These are phyloP conservation scores for Calycopis cecrops DNA, from an alignment of 1,140 invertebrate species.

Conservation along the genomic window DNA sequence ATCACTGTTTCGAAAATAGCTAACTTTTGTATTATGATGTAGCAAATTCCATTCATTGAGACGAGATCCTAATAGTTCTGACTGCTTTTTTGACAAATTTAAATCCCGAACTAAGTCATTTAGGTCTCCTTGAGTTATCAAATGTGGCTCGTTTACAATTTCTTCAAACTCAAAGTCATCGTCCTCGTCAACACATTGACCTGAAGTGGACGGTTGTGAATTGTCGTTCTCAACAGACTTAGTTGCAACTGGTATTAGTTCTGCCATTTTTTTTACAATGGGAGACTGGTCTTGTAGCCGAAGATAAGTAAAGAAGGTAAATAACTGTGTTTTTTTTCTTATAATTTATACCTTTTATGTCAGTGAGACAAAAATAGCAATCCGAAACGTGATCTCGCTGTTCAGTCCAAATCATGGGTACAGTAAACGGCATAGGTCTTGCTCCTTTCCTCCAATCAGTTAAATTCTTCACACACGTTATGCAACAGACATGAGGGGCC, in stretches of 20 bases:
- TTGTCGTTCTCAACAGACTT: conserved; percentile 19
- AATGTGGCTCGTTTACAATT: conserved; percentile 14
- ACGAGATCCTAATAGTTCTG: conserved; percentile 1
- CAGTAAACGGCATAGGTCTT: too few species aligned
- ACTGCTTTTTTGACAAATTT: neutral
- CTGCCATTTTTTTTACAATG: too few species aligned
- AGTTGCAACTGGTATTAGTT: too few species aligned
- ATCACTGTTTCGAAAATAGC: conserved; percentile 11
- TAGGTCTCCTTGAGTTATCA: conserved; percentile 12
- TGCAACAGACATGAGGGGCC: conserved; percentile 30
- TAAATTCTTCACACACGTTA: conserved; percentile 15
- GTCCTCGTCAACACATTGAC: conserved; percentile 20
- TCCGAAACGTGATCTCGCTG: conserved; percentile 27
- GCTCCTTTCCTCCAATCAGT: conserved; percentile 12
- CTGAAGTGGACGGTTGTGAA: conserved; percentile 23
- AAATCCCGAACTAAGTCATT: neutral
- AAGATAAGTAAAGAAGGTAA: conserved; percentile 18
- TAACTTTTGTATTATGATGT: neutral
- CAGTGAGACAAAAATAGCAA: conserved; percentile 38
- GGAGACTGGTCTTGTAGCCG: conserved; percentile 18
- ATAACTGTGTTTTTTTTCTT: conserved; percentile 23
- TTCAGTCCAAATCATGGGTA: conserved; percentile 35
- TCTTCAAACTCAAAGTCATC: conserved; percentile 20
- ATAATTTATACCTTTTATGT: conserved; percentile 19
- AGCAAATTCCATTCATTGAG: too few species aligned